Evolutionary conservation across 92 coral and sea anemone genomes (phyloP), one percentile per base, ranked within the genome.

Genomic region (Umimayanthus chanpuru): DNA sequence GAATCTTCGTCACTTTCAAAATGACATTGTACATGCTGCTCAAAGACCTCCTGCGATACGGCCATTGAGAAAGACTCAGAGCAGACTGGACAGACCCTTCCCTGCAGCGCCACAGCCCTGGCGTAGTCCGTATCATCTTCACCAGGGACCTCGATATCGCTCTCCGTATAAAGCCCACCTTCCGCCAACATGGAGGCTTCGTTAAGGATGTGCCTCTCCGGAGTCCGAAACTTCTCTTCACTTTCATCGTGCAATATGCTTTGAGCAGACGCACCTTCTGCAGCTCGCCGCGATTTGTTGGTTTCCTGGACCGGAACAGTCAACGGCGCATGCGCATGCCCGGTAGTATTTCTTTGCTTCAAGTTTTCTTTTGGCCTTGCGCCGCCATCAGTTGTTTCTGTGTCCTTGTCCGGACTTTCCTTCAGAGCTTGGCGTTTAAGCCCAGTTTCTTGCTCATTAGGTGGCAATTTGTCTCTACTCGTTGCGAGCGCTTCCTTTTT

Each of bases 291-390:
- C 36, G 38, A 56, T 43, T 77, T 83, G 68, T 67, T 26, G 16
- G 89, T 83, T 82, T 90, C 97, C 86, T 94, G 95, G 21, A 94
- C 95, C 0, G 97, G 90, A 47, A 94, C 75, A 89, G 92, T 92
- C 47, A 91, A 73, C 3, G 77, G 76, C 32, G 18, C 36, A 32
- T 32, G 81, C 32, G 71, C n/a, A 7, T 56, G 16, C 7, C 36
- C 21, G n/a, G 77, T 32, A 5, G n/a, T 44, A 32, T 20, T 44
- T 28, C 65, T 43, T 26, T 15, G 16, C 2, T 68, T 28, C 6
- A 28, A 29, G 21, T 16, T 74, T 70, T 71, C 79, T 49, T 83
- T 83, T 2, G 77, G 65, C 36, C 78, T 83, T 47, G 87, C 65
- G 29, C 87, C 87, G 28, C 39, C 41, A 18, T 26, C 53, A 67